A percentile compares a stretch with the other conserved stretches of the same genome.
Evolutionary conservation across 2,113 vertebrate species (phyloP).

Genomic region (Penelope pileata): DNA sequence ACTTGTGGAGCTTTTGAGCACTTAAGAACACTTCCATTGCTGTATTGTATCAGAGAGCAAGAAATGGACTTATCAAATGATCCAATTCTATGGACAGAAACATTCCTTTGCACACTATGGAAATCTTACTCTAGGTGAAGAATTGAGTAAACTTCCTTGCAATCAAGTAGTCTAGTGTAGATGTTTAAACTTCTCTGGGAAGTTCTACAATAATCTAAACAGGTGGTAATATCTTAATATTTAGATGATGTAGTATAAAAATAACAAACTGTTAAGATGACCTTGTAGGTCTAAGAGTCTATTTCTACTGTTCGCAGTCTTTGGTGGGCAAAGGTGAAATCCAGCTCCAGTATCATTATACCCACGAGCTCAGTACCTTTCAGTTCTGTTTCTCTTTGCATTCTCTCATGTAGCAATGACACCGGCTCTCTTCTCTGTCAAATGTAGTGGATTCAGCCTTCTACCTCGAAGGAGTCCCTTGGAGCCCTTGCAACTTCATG

Average conservation of each 20-base stretch:
- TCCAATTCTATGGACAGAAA: not conserved
- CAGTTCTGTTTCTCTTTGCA: not conserved
- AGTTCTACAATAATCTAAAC: not conserved
- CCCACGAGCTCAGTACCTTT: not conserved
- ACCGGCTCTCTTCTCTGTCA: not conserved
- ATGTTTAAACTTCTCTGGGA: not conserved
- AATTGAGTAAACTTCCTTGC: not conserved
- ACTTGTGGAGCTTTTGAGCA: not conserved
- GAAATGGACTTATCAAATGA: not conserved
- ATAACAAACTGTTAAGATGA: not conserved
- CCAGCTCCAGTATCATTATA: not conserved
- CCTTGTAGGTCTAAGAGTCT: not conserved
- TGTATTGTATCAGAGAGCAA: not conserved
- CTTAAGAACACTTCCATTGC: not conserved
- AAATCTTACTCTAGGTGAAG: not conserved
- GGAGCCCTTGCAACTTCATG: not conserved
- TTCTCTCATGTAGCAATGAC: not conserved
- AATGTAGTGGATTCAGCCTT: not conserved
- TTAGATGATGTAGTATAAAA: not conserved
- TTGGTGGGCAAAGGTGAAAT: not conserved
- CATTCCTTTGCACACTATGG: not conserved
- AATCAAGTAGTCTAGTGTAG: not conserved
- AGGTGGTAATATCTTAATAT: not conserved
- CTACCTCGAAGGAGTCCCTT: not conserved
- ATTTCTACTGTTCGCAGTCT: not conserved